Percentiles rank a stretch among this genome's conserved stretches.
Evolutionary conservation across 1,140 invertebrate species (phyloP).

Genomic region (Heliconius nattereri): DNA sequence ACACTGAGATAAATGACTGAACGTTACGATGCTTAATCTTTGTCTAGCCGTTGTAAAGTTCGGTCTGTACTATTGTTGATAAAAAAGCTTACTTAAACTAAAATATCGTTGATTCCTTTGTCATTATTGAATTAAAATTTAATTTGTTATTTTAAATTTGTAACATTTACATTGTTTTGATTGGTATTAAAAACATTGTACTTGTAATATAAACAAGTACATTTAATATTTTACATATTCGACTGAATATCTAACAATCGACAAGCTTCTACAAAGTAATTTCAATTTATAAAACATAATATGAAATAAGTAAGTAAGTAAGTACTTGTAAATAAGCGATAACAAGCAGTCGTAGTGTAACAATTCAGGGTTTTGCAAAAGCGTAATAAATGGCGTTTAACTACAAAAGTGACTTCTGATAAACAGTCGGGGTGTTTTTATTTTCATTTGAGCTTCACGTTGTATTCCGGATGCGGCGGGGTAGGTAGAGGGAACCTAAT

Average conservation of each 20-base stretch:
- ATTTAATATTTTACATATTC: not conserved
- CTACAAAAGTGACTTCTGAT: conserved; percentile 16
- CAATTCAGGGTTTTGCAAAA: conserved; percentile 24
- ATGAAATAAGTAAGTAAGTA: too few relatives aligned
- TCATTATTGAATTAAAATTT: too few relatives aligned
- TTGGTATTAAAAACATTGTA: too few relatives aligned
- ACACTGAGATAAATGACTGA: not conserved
- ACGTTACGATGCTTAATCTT: not conserved
- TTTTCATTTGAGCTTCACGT: too few relatives aligned
- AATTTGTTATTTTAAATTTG: too few relatives aligned
- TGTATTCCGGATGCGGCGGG: too few relatives aligned
- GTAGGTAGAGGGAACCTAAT: too few relatives aligned
- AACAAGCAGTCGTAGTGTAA: conserved; percentile 23
- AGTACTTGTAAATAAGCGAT: conserved; percentile 30
- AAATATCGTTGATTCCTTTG: too few relatives aligned
- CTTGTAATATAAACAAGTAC: not conserved
- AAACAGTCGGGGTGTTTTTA: not conserved
- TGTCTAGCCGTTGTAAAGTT: not conserved
- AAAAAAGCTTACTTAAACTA: not conserved
- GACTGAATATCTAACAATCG: not conserved
- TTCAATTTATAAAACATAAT: not conserved
- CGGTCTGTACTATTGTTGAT: not conserved
- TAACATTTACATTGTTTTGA: too few relatives aligned
- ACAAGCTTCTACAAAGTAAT: not conserved
- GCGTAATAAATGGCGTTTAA: conserved; percentile 24